Evolutionary conservation across 2,113 vertebrate species (phyloP), one percentile per base, ranked within the genome.

Genomic region (Ailurus styani): DNA sequence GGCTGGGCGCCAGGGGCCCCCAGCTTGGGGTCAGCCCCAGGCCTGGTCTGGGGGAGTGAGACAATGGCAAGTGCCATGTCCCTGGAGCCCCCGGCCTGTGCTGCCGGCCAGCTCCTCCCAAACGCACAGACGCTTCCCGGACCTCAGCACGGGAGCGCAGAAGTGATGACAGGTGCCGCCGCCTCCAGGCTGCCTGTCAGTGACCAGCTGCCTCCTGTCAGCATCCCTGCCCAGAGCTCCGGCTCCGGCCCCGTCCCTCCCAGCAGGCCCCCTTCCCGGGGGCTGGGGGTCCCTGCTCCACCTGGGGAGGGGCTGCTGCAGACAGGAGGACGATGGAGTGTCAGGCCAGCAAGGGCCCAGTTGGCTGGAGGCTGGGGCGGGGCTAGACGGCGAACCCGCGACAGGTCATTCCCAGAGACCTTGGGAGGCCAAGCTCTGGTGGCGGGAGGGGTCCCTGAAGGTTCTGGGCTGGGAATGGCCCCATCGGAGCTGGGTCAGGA

Each of bases 171-270:
- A 97, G 94, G 95, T 91, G 96, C 83, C 57, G 1, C 60, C 0
- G 1, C 83, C 97, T 81, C n/a, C 60, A 0, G 45, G 29, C 84
- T 0, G 45, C 92, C 95, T 73, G 72, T 68, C 90, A 9, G 64
- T 27, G 91, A 4, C 91, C 78, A 37, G 75, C 95, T 90, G 96
- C 88, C 62, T 78, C 91, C 93, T 62, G 87, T 90, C 96, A 96
- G 60, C 87, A 47, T 37, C 72, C 60, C 23, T 2, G 47, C 47
- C 2, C 0, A 0, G 45, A 66, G 73, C 64, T n/a, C 66, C 34
- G 0, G 60, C n/a, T 31, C 64, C 29, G 2, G 34, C 78, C 50
- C 54, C 2, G 31, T 64, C 86, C 12, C 14, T 15, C 50, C 52
- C 47, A 20, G 2, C 8, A 5, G 34, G 50, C 52, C 18, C 78